Base-by-base conservation (phyloP, 92 coral and sea anemone genomes). In the Blastomussa wellsi region DNA sequence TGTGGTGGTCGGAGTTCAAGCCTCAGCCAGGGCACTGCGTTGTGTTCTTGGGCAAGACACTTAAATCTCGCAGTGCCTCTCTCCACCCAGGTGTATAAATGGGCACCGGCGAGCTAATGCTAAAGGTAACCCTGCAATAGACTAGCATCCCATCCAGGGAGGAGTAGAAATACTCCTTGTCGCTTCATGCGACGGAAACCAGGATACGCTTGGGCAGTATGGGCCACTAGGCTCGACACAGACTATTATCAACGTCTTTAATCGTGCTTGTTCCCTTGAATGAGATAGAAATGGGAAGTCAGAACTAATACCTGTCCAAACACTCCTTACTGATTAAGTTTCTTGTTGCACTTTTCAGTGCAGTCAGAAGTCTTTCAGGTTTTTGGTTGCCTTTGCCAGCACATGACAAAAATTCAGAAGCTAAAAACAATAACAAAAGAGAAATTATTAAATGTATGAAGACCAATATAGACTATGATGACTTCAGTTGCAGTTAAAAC, bases 291-390 rank as follows among this genome's bases (percentile, higher is more conserved):
- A 62, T 28, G 36, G 24, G 29, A 22, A 53, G 19, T 51, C 41
- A n/a, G 11, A 60, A 71, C 87, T 86, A n/a, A n/a, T 82, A 96
- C 99, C 90, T 88, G 80, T 96, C 99, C 6, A 93, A 72, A 20
- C 97, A 95, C 35, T 91, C 93, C 79, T 91, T 95, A 82, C 93
- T 94, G 90, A 96, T 95, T 17, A 91, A 47, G 83, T 90, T 96
- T 51, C 84, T 84, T 37, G 99, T 96, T 28, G 98, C 94, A 35
- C 80, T 88, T 65, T 96, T 94, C 31, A 96, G 74, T 59, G 94
- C 93, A 64, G 68, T 67, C n/a, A 94, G 48, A 10, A 96, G 79
- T 22, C 87, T 78, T 38, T 79, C 79, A 3, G 95, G 96, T 36
- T 87, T 91, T 71, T 89, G 90, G 19, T 76, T 86, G 39, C 86